Base-by-base conservation (phyloP, 30 jellyfish, hydroid and myxozoan genomes). In the Chironex yamaguchii region DNA sequence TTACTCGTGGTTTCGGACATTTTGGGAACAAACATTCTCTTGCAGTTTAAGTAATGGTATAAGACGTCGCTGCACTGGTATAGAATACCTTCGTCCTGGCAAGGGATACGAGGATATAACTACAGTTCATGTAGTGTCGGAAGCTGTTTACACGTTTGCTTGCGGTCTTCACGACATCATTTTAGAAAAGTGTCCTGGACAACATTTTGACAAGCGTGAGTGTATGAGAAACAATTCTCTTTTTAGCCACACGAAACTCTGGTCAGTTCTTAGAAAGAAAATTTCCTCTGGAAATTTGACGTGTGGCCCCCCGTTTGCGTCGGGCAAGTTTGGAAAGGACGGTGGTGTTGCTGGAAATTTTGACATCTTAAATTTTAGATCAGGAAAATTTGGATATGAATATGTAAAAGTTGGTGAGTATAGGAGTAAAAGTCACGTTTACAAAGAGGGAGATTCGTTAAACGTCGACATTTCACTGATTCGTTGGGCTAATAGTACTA, bases 1-100 rank as follows among this genome's bases (percentile, higher is more conserved):
- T 12, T 71, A 85, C 33, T 14, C 67, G 6, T 85, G 95, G 95
- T 85, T 85, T 48, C 32, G 49, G 25, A 69, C 73, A n/a, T 85
- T 85, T 62, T 85, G 95, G 95, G 89, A 62, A 28, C 25, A 26
- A 2, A 50, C 72, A 32, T 85, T 85, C 69, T 62, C 62, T 23
- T 85, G 95, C 67, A 69, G 76, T 32, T 36, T 29, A 13, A 67
- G 50, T 51, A 42, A 52, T 3, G 25, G 12, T 14, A 68, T 49
- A 14, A 26, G 70, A 30, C 32, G 31, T 12, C 66, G 67, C 20
- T 81, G 92, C 62, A 67, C 36, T 30, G 84, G 84, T 1, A 67
- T 25, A 2, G 84, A 81, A 52, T 64, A 67, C 42, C 92, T 81
- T 23, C 17, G 29, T 3, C 83, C 34, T 14, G 85, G 48, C 22